Evolutionary conservation across 2,888 invertebrate species (phyloP).

Genomic region (Cheilosia urbana): DNA sequence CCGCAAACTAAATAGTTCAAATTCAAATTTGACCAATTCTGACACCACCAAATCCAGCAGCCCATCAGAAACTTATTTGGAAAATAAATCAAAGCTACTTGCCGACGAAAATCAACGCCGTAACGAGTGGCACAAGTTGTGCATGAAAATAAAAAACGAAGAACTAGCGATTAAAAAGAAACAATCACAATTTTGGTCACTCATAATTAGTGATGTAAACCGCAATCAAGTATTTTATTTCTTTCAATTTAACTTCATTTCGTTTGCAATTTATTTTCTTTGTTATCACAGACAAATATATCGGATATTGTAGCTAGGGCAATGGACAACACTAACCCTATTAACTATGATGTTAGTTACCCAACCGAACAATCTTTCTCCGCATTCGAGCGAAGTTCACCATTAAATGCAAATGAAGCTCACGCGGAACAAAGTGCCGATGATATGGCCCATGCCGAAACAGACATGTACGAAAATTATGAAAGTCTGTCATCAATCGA

Average conservation of each 20-base stretch:
- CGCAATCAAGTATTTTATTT: no score
- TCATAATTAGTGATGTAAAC: not conserved
- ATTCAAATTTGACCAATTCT: not conserved
- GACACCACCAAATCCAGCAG: not conserved
- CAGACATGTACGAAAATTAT: no score
- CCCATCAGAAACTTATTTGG: not conserved
- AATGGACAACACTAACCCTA: constrained; percentile 5
- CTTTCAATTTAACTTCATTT: no score
- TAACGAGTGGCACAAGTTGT: not conserved
- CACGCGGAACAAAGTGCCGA: constrained; percentile 3
- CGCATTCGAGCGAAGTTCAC: not conserved
- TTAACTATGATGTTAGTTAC: constrained; percentile 7
- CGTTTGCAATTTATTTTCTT: no score
- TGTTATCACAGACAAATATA: no score
- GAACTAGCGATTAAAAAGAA: not conserved
- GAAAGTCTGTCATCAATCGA: no score
- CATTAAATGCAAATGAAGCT: no score
- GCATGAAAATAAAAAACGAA: not conserved
- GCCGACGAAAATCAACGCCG: not conserved
- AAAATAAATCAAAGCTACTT: not conserved
- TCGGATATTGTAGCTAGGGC: constrained; percentile 2
- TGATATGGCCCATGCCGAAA: not conserved
- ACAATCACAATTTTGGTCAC: not conserved
- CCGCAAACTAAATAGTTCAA: not conserved
- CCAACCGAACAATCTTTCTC: constrained; percentile 6